These are phyloP conservation scores for Xestia ashworthii DNA, from an alignment of 2,888 invertebrate species.

Conservation along the genomic window DNA sequence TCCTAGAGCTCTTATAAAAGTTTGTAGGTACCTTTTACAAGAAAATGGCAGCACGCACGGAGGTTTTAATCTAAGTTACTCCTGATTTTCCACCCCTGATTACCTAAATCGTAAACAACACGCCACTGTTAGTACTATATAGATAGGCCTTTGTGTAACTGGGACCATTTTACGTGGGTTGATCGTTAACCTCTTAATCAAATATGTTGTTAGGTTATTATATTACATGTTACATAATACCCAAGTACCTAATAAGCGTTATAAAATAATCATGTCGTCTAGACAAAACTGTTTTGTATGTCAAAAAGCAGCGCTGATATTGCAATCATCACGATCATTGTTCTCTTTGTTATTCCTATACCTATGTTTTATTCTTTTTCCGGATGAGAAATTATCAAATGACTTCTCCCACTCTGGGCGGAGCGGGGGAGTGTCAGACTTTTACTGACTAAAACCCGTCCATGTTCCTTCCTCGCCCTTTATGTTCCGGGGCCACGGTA, in stretches of 20 bases:
- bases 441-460: too few relatives aligned
- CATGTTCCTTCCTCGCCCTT: too few relatives aligned
- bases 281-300: conserved; percentile 2
- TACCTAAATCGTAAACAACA: conserved; percentile 41
- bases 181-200: conserved; percentile 39
- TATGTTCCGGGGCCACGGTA: too few relatives aligned
- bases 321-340: not conserved
- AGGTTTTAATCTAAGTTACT: conserved; percentile 17
- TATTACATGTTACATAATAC: conserved; percentile 15
- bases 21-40: conserved; percentile 9
- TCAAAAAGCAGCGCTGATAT: not conserved
- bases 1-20: conserved; percentile 25
- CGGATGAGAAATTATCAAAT: too few relatives aligned
- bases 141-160: conserved; percentile 7
- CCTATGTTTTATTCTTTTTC: too few relatives aligned
- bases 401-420: too few relatives aligned
- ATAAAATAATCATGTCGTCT: not conserved
- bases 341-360: not conserved
- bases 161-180: not conserved
- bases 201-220: conserved; percentile 39
- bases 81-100: conserved; percentile 44
- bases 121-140: conserved; percentile 32
- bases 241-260: not conserved
- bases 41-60: conserved; percentile 40
- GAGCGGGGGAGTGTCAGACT: too few relatives aligned